Base-by-base conservation (phyloP, 2,797 vertebrate species). In the Anableps anableps region DNA sequence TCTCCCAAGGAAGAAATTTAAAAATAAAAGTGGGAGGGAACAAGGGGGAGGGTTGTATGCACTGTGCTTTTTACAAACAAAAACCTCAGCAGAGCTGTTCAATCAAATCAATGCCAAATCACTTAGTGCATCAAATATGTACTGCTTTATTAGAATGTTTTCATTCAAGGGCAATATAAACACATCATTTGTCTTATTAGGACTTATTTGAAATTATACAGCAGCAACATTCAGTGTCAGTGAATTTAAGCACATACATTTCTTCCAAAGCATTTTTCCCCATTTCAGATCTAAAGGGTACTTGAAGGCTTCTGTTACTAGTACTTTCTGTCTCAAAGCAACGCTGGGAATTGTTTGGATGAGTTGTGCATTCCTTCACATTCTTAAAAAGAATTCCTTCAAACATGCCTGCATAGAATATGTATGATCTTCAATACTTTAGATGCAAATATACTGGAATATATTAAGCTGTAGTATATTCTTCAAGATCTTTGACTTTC, bases 41-140 rank as follows among this genome's bases (percentile, higher is more conserved):
- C 5, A 17, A 77, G 76, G 64, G 83, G 73, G 76, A 79, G 79
- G 73, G 72, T 9, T 53, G 41, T 74, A 79, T 79, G 78, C 78
- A 11, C 53, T n/a, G 62, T 41, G 50, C 55, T 81, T 77, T 60
- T 82, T 87, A 80, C 82, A 82, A 89, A 92, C 75, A 58, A 88
- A 86, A 88, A 78, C 83, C 83, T 93, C 88, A 84, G 91, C 90
- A 92, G 72, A 87, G 91, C 83, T 87, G 87, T 80, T 85, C 76
- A 72, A 82, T 91, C 80, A 83, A 90, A 91, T 91, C 84, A 88
- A 85, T 74, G 77, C 89, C 88, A 89, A 71, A 77, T 81, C 81
- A 29, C 81, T 79, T 74, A 75, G 84, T 84, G 86, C 74, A 84
- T 70, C 43, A 16, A 83, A 87, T 72, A 43, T 58, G 60, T 41